Percentiles rank a stretch among this genome's conserved stretches.
Conservation (phyloP, 2,797 vertebrate genomes). For the Avahi laniger region DNA sequence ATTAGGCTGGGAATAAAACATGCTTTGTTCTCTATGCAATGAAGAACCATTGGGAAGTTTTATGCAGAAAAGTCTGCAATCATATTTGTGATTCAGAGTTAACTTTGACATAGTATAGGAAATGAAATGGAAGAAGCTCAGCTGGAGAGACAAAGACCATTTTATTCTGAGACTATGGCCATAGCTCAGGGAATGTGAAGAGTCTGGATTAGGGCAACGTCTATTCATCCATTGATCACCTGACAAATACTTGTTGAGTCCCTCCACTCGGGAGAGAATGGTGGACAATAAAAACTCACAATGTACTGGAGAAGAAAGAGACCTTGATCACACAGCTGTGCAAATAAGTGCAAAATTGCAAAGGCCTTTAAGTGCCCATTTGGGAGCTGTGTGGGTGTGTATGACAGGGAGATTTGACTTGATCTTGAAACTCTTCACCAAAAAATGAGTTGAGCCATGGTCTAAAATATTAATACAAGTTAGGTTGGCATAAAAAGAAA, state of each 20-base stretch:
- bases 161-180: not conserved
- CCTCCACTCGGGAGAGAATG: not conserved
- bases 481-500: not conserved
- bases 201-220: not conserved
- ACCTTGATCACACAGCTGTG: not conserved
- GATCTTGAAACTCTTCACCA: not conserved
- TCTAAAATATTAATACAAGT: conserved; percentile 2
- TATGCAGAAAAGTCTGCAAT: not conserved
- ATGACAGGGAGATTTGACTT: not conserved
- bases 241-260: not conserved
- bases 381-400: not conserved
- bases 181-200: not conserved
- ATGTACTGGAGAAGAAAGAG: not conserved
- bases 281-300: not conserved
- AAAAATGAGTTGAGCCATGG: not conserved
- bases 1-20: not conserved
- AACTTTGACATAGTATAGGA: not conserved
- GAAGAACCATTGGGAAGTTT: not conserved
- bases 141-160: not conserved
- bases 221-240: not conserved
- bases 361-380: not conserved
- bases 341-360: not conserved
- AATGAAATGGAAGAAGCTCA: not conserved
- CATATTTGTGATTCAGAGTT: not conserved
- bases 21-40: not conserved